Evolutionary conservation across 2,797 vertebrate genomes (phyloP).

Genomic region (Pipistrellus pygmaeus): DNA sequence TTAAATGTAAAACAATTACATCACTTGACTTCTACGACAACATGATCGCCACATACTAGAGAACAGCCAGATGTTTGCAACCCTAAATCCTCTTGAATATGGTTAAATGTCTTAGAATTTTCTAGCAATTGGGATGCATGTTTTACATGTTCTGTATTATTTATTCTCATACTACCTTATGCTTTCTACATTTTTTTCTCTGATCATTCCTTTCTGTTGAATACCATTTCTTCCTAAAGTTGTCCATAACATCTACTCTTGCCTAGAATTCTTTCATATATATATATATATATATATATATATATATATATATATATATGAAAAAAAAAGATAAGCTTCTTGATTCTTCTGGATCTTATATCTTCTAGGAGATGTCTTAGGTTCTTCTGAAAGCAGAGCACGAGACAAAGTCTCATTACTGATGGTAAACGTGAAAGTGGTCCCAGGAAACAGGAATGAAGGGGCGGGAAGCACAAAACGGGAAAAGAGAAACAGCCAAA

Average conservation of each 20-base stretch:
- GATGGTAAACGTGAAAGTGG: background rate
- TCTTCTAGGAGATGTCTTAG: background rate
- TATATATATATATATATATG: background rate
- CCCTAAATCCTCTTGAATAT: background rate
- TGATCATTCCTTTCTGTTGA: background rate
- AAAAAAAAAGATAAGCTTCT: background rate
- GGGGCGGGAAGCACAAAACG: background rate
- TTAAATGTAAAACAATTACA: slow-evolving; percentile 18
- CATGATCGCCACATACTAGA: background rate
- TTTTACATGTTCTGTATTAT: slow-evolving; percentile 13
- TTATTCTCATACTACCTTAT: background rate
- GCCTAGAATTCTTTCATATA: background rate
- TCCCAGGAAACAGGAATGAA: background rate
- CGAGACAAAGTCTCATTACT: background rate
- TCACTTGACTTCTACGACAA: background rate
- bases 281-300: background rate
- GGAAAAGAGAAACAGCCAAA: background rate
- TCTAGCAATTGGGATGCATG: background rate
- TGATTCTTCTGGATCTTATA: background rate
- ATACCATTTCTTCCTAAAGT: background rate
- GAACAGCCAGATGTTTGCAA: background rate
- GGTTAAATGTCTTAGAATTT: slow-evolving; percentile 3
- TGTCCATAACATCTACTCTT: background rate
- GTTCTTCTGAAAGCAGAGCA: background rate
- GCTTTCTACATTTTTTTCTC: background rate